Conservation (phyloP, 92 coral and sea anemone genomes). For the Actinostola sp. region DNA sequence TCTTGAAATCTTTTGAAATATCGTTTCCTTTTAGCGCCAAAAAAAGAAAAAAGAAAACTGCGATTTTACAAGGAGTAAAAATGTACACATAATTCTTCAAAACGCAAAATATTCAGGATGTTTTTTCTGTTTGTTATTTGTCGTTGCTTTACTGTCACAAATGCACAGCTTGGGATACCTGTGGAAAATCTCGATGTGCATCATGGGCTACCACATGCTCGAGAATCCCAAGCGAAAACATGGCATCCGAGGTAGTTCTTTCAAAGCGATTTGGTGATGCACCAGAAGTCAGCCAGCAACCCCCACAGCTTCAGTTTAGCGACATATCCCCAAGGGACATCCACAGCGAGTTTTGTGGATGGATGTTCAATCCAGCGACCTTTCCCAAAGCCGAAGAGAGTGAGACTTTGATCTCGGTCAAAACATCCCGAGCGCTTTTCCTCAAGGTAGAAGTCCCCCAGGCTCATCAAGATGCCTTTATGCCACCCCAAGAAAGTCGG, state of each 20-base stretch:
- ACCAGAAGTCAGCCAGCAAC: slow-evolving; percentile 17
- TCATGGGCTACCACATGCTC: neutral
- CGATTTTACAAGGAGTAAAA: too few relatives aligned
- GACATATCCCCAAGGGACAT: neutral
- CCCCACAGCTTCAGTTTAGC: slow-evolving; percentile 9
- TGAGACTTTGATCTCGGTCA: neutral
- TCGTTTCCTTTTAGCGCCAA: too few relatives aligned
- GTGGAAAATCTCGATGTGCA: neutral
- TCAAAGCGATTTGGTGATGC: slow-evolving; percentile 15
- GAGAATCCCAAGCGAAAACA: neutral
- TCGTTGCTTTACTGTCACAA: too few relatives aligned
- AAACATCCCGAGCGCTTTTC: slow-evolving; percentile 1
- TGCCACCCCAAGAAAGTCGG: neutral
- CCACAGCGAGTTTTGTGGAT: neutral
- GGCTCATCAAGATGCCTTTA: neutral
- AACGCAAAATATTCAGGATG: too few relatives aligned
- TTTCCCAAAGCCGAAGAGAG: slow-evolving; percentile 2
- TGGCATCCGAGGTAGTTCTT: neutral
- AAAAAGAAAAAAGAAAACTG: too few relatives aligned
- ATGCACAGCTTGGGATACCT: too few relatives aligned
- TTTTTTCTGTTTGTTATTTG: too few relatives aligned
- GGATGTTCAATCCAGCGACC: slow-evolving; percentile 5
- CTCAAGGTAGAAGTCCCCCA: neutral
- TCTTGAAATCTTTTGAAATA: too few relatives aligned
- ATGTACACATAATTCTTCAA: too few relatives aligned